Evolutionary conservation across 2,797 vertebrate species (phyloP).

Genomic region (Zenarchopterus dispar): DNA sequence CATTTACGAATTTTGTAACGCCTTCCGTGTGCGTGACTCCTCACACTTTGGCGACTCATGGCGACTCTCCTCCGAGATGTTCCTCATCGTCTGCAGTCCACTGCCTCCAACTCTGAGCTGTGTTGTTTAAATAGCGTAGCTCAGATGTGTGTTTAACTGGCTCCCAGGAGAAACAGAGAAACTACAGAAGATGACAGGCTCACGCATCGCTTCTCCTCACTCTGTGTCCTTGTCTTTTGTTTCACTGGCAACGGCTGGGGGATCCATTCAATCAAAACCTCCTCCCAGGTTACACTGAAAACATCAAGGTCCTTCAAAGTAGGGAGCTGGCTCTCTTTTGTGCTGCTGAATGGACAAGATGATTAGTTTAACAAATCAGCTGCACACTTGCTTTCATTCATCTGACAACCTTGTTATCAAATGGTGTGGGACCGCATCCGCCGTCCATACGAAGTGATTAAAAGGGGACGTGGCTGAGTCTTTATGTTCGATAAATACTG

Average conservation of each 20-base stretch:
- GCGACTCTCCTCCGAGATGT: constrained; percentile 55
- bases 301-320: constrained; percentile 39
- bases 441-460: background rate
- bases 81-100: constrained; percentile 58
- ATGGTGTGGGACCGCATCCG: constrained; percentile 16
- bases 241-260: constrained; percentile 50
- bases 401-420: constrained; percentile 11
- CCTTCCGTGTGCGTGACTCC: background rate
- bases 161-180: constrained; percentile 60
- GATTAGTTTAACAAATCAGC: constrained; percentile 23
- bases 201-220: constrained; percentile 65
- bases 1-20: constrained; percentile 5
- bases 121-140: constrained; percentile 45
- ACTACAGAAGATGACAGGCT: constrained; percentile 69
- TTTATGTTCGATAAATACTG: constrained; percentile 26
- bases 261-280: constrained; percentile 57
- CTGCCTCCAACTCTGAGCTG: constrained; percentile 52
- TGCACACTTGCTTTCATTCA: constrained; percentile 5
- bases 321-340: constrained; percentile 18
- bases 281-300: constrained; percentile 43
- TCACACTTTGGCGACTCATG: constrained; percentile 33
- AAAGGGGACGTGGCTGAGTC: constrained; percentile 12
- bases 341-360: constrained; percentile 33
- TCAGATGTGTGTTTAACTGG: constrained; percentile 73
- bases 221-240: constrained; percentile 66